Base-by-base conservation (phyloP, 2,113 vertebrate genomes). In the Archilochus colubris region DNA sequence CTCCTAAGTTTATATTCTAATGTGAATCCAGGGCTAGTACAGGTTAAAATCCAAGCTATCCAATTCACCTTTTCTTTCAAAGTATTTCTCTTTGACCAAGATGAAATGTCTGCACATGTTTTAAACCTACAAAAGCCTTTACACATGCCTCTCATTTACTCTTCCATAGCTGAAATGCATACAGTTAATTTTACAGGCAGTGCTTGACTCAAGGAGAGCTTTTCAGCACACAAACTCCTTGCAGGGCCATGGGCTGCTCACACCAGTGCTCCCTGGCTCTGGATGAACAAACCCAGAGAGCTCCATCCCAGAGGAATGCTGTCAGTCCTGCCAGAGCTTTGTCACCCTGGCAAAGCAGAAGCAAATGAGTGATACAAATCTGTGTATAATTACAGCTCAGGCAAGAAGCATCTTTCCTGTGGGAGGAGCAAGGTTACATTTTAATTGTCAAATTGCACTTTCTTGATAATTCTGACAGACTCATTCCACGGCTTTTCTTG, bases 371-470 rank as follows among this genome's bases (percentile, higher is more conserved):
- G 20, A 79, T 28, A 78, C 30, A 44, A 81, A 79, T 16, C 85
- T 81, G 36, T 51, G 33, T 36, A 50, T 59, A 91, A 93, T 95
- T 91, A 86, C 66, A 97, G 88, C 88, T 88, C 73, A 61, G 73
- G 74, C 64, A 63, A 40, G 87, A 79, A 91, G 82, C 85, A 72
- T 66, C 79, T 88, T 63, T 78, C 85, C 85, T 74, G 64, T 81
- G 88, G 82, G 88, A 95, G 79, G 64, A 94, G 68, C 68, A 53
- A 76, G 57, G 89, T 68, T 88, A 93, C 72, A 88, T 90, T 86
- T 93, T 61, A 88, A 95, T 70, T 70, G 33, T 85, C 78, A 86
- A 90, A 88, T 57, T 63, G 76, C 79, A 46, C 64, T 75, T 83
- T 44, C 88, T 83, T 59, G 68, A 80, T 89, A 72, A 68, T 86